A percentile compares a stretch with the other conserved stretches of the same genome.
These are phyloP conservation scores for Bombus cullumanus DNA, from an alignment of 1,140 invertebrate species.

Conservation along the genomic window DNA sequence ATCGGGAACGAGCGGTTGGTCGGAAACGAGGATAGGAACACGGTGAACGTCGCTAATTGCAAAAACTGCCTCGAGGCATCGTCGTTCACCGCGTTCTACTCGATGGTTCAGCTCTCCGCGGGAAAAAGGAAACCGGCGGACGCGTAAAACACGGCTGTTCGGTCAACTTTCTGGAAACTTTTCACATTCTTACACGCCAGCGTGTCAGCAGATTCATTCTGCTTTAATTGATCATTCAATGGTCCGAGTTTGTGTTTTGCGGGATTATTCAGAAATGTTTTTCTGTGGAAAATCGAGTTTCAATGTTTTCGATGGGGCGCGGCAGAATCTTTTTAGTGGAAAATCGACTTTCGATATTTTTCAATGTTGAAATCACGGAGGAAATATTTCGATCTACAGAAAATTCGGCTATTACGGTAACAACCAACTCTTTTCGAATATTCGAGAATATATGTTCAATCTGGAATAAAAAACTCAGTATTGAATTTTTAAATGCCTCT, in stretches of 20 bases:
- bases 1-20: conserved; percentile 2
- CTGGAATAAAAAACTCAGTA: no score
- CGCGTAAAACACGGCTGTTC: conserved; percentile 13
- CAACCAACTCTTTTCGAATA: no score
- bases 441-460: no score
- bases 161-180: conserved; percentile 23
- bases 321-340: no score
- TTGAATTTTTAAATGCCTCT: background rate
- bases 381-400: no score
- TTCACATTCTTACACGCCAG: background rate
- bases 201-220: no score
- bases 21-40: background rate
- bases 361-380: no score
- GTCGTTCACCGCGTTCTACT: background rate
- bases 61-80: conserved; percentile 64
- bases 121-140: conserved; percentile 17
- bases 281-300: no score
- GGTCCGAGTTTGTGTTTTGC: background rate
- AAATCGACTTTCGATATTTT: no score
- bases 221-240: no score
- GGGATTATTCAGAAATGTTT: background rate
- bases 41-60: conserved; percentile 61
- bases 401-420: no score
- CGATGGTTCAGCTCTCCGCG: background rate
- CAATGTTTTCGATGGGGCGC: no score